A percentile compares a stretch with the other conserved stretches of the same genome.
These are phyloP conservation scores for Harmothoe impar DNA, from an alignment of 2,888 invertebrate species.

Conservation along the genomic window DNA sequence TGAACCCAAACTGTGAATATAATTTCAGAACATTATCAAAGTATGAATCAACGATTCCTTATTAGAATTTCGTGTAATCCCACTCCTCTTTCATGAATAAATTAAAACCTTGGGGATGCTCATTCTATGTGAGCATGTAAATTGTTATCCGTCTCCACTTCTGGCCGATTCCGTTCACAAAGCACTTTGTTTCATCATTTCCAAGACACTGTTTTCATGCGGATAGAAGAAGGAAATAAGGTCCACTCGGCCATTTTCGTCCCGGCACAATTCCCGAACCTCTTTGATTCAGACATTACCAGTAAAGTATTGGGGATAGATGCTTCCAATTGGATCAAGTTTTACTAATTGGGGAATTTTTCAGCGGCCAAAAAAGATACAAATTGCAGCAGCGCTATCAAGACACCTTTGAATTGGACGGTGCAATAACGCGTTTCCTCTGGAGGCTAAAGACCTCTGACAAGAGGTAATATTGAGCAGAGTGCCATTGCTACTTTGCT, in stretches of 20 bases:
- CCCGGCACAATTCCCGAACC: not conserved
- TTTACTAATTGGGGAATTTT: slow-evolving; percentile 9
- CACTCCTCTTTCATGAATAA: not conserved
- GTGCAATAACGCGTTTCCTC: no score
- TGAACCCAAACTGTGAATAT: no score
- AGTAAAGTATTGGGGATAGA: not conserved
- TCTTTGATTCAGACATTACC: slow-evolving; percentile 5
- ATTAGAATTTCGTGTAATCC: not conserved
- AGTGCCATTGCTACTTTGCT: no score
- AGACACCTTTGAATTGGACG: no score
- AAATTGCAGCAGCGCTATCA: no score
- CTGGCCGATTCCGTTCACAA: not conserved
- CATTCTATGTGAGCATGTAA: not conserved
- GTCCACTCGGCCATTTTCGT: not conserved
- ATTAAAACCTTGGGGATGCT: not conserved
- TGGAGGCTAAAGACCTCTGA: no score
- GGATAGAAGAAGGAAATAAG: not conserved
- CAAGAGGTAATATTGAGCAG: no score
- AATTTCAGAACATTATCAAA: no score
- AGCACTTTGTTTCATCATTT: not conserved
- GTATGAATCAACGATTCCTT: no score
- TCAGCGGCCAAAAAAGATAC: not conserved
- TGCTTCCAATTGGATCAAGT: not conserved
- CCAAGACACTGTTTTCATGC: not conserved
- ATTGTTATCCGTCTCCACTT: not conserved